phyloP scores from a whole-genome alignment of 2,888 invertebrate genomes.

The Mactromeris polynyma region DNA sequence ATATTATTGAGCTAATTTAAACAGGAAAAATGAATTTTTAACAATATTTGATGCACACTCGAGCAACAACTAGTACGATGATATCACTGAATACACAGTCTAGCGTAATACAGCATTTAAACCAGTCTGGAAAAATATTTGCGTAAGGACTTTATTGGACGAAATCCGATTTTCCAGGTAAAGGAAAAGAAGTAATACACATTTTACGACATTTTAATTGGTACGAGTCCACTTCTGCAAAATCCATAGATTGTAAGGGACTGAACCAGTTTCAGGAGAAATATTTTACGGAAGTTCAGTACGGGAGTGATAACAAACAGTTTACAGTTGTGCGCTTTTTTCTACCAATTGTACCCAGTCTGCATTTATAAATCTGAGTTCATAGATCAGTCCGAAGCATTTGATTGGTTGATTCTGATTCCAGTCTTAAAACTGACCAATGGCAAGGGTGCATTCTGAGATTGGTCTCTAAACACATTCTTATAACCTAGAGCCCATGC shows the following conservation, averaged over 20 bases:
- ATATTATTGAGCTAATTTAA: no score
- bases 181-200: background rate
- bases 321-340: no score
- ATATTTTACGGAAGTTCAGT: background rate
- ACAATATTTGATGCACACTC: background rate
- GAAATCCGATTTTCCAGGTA: background rate
- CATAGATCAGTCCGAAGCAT: no score
- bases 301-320: no score
- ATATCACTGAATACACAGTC: background rate
- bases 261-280: background rate
- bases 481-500: no score
- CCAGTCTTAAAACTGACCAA: no score
- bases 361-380: no score
- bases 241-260: background rate
- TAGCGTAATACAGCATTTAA: background rate
- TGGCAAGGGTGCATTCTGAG: no score
- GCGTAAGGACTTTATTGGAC: background rate
- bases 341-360: no score
- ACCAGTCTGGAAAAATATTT: background rate
- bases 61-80: background rate
- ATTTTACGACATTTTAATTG: conserved; percentile 13
- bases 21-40: background rate
- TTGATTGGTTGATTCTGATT: no score
- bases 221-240: background rate
- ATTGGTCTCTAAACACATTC: no score